A percentile compares a stretch with the other conserved stretches of the same genome.
Conservation (phyloP, 2,797 vertebrate genomes). For the Enteromius thamalakanensis region DNA sequence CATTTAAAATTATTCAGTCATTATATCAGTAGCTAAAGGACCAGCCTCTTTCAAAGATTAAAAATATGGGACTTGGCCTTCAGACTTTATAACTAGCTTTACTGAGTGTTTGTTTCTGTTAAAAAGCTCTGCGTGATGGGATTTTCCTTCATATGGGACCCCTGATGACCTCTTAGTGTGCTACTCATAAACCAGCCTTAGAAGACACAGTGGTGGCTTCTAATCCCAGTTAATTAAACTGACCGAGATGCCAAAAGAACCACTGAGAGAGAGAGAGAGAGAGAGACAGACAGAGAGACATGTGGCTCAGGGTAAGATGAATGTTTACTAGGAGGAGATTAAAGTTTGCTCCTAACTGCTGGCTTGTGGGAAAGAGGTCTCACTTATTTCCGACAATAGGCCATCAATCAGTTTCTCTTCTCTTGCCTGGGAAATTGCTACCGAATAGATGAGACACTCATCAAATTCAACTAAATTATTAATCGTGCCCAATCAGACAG, state of each 20-base stretch:
- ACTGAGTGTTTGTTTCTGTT: slow-evolving; percentile 38
- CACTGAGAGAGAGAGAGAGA: slow-evolving; percentile 5
- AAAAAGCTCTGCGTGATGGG: slow-evolving; percentile 38
- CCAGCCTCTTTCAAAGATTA: slow-evolving; percentile 29
- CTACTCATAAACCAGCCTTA: slow-evolving; percentile 53
- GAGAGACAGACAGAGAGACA: slow-evolving; percentile 54
- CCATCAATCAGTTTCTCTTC: slow-evolving; percentile 47
- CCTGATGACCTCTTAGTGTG: slow-evolving; percentile 53
- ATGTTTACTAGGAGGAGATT: slow-evolving; percentile 48
- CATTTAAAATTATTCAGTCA: background rate
- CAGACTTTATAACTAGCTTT: slow-evolving; percentile 38
- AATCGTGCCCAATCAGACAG: slow-evolving; percentile 17
- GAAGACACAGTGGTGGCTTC: slow-evolving; percentile 38
- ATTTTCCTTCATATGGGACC: slow-evolving; percentile 42
- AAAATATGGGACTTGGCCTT: slow-evolving; percentile 22
- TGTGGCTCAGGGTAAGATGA: slow-evolving; percentile 59
- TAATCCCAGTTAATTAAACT: slow-evolving; percentile 77
- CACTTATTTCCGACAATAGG: slow-evolving; percentile 48
- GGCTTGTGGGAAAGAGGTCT: slow-evolving; percentile 38
- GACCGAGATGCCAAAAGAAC: slow-evolving; percentile 63
- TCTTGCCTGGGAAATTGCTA: slow-evolving; percentile 37
- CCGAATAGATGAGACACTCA: slow-evolving; percentile 23
- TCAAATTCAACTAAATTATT: slow-evolving; percentile 38
- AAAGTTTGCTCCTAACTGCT: slow-evolving; percentile 37
- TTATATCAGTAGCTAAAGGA: slow-evolving; percentile 8